Percentiles rank a stretch among this genome's conserved stretches.
Conservation (phyloP, 2,113 vertebrate species). For the Calyptommatus sinebrachiatus region DNA sequence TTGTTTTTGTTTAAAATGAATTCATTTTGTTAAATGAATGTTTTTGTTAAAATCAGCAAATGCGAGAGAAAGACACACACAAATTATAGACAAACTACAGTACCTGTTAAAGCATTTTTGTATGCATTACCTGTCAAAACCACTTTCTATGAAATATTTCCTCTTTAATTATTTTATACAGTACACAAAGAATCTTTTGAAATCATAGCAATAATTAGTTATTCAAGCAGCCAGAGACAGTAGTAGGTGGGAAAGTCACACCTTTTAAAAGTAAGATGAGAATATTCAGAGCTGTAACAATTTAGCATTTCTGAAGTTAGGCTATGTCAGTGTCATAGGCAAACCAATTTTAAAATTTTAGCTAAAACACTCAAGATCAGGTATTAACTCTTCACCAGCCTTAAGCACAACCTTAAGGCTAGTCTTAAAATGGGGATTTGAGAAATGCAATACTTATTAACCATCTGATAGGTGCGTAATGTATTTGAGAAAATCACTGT, state of each 20-base stretch:
- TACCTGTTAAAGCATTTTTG: background rate
- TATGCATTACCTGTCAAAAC: background rate
- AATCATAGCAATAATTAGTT: conserved; percentile 33
- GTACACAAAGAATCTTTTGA: background rate
- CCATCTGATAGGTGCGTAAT: background rate
- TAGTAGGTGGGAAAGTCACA: conserved; percentile 59
- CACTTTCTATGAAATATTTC: background rate
- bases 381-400: conserved; percentile 36
- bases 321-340: conserved; percentile 9
- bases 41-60: too few relatives aligned
- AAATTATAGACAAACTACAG: background rate
- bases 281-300: conserved; percentile 58
- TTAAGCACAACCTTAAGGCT: background rate
- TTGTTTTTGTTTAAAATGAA: too few relatives aligned
- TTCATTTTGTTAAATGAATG: too few relatives aligned
- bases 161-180: background rate
- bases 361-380: background rate
- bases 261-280: conserved; percentile 50
- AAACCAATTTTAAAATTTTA: conserved; percentile 15
- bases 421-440: background rate
- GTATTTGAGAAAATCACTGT: background rate
- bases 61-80: background rate
- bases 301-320: conserved; percentile 46
- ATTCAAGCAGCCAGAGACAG: conserved; percentile 38
- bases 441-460: background rate